Conservation (phyloP, 2,888 invertebrate species). For the Chloroclystis v-ata region DNA sequence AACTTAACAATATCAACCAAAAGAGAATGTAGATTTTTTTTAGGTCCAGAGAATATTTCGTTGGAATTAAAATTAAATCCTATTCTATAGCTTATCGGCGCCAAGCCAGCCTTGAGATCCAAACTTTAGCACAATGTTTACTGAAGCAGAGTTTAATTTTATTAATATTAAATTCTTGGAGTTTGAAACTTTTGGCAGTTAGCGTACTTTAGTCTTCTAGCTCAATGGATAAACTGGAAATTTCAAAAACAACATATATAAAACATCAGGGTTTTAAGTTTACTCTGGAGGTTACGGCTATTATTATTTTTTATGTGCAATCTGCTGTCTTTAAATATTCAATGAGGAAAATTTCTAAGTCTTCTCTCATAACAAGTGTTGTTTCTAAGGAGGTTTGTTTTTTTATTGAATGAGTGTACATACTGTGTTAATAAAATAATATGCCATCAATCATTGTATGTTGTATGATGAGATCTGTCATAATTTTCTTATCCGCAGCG, state of each 20-base stretch:
- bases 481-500: too few species aligned
- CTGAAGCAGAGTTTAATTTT: constrained; percentile 17
- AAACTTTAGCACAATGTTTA: constrained; percentile 17
- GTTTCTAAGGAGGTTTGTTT: too few species aligned
- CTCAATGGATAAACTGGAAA: constrained; percentile 10
- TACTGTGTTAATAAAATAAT: too few species aligned
- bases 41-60: too few species aligned
- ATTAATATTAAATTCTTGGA: constrained; percentile 16
- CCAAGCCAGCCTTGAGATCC: constrained; percentile 11
- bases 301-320: background rate
- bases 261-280: background rate
- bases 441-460: too few species aligned
- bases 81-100: constrained; percentile 16
- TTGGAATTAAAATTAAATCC: constrained; percentile 6
- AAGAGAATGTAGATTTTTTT: too few species aligned
- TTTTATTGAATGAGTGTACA: too few species aligned
- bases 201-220: constrained; percentile 8
- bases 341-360: background rate
- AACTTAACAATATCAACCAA: too few species aligned
- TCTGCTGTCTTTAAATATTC: background rate
- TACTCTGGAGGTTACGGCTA: background rate
- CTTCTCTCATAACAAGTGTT: too few species aligned
- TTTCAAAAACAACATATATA: constrained; percentile 9
- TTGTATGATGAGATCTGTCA: too few species aligned
- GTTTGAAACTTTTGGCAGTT: constrained; percentile 11